Percentiles rank a stretch among this genome's conserved stretches.
Conservation (phyloP, 2,113 vertebrate genomes). For the Pristiophorus japonicus region DNA sequence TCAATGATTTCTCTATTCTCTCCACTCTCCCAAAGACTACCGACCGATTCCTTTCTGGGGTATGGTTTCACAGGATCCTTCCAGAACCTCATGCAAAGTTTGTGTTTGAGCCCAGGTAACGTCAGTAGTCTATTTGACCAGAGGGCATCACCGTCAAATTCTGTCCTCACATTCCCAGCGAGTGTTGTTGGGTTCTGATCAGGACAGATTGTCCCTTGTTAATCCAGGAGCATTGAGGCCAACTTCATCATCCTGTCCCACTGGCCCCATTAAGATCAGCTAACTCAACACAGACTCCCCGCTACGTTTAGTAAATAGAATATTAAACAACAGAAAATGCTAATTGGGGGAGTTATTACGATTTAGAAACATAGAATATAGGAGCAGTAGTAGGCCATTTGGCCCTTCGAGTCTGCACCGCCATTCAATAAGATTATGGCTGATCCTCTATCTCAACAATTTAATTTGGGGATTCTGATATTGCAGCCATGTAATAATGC, state of each 20-base stretch:
- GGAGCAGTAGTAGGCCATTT: too few species aligned
- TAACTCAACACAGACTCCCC: neutral
- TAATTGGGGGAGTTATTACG: neutral
- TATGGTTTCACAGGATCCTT: neutral
- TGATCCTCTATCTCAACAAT: too few species aligned
- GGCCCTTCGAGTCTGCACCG: too few species aligned
- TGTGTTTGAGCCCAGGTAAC: neutral
- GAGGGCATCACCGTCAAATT: too few species aligned
- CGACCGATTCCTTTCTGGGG: neutral
- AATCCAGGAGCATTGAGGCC: neutral
- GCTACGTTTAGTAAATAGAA: neutral
- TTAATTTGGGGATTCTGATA: neutral
- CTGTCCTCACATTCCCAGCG: neutral
- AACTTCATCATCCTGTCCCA: neutral
- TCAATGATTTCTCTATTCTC: too few species aligned
- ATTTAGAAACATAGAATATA: too few species aligned
- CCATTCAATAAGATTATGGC: too few species aligned
- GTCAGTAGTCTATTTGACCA: neutral
- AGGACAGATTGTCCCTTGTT: neutral
- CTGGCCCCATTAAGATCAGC: neutral
- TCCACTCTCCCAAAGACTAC: neutral
- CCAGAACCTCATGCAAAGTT: neutral
- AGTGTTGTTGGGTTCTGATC: neutral
- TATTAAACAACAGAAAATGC: neutral
- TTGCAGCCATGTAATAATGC: neutral